phyloP scores from a whole-genome alignment of 1,140 invertebrate genomes.

The Hestina assimilis region DNA sequence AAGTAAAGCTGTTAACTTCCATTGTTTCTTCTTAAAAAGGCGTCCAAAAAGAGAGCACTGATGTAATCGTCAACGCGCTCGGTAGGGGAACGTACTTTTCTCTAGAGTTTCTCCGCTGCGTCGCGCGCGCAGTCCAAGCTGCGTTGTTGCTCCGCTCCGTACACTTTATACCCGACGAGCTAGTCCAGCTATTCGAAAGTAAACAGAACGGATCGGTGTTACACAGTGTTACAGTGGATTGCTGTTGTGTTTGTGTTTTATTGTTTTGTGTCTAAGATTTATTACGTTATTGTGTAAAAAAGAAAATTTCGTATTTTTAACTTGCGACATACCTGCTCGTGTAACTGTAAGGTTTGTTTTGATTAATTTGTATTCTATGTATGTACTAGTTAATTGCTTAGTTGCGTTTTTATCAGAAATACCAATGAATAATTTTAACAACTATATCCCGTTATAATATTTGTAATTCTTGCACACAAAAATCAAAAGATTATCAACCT shows the following conservation, averaged over 20 bases:
- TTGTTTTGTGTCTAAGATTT: slow-evolving; percentile 19
- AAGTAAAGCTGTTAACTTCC: too few species aligned
- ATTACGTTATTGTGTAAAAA: neutral
- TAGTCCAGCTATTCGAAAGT: slow-evolving; percentile 28
- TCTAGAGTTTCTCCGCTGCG: slow-evolving; percentile 62
- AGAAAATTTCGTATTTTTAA: neutral
- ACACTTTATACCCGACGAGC: neutral
- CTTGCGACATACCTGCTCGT: slow-evolving; percentile 29
- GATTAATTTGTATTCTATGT: slow-evolving; percentile 26
- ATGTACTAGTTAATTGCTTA: neutral
- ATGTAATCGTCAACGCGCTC: slow-evolving; percentile 59
- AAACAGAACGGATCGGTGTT: slow-evolving; percentile 28
- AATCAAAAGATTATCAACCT: too few species aligned
- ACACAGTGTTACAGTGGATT: slow-evolving; percentile 29
- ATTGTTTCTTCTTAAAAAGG: neutral
- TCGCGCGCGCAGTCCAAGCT: slow-evolving; percentile 52
- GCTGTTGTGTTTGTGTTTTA: slow-evolving; percentile 26
- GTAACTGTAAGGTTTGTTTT: slow-evolving; percentile 63
- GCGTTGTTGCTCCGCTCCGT: slow-evolving; percentile 42
- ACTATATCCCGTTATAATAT: too few species aligned
- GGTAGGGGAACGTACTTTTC: slow-evolving; percentile 60
- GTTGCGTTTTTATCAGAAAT: too few species aligned
- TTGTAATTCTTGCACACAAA: too few species aligned
- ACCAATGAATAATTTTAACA: too few species aligned
- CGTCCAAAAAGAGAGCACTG: slow-evolving; percentile 46